Evolutionary conservation across 2,888 invertebrate species (phyloP).

Genomic region (Thereva nobilitata): DNA sequence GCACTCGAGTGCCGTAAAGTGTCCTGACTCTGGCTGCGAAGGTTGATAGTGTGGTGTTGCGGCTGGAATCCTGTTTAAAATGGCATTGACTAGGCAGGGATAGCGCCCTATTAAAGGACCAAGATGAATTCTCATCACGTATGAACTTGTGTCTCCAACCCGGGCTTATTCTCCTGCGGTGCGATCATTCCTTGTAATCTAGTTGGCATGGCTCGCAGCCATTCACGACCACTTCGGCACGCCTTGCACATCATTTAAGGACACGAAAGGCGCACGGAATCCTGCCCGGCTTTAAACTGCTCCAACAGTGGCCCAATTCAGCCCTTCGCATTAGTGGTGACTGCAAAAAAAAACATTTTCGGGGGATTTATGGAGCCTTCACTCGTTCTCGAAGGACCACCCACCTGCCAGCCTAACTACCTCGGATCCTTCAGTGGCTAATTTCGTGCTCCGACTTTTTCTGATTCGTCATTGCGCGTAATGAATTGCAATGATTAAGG

Average conservation of each 20-base stretch:
- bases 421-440: slow-evolving; percentile 31
- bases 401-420: slow-evolving; percentile 24
- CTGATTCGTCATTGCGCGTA: slow-evolving; percentile 47
- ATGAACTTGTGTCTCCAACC: slow-evolving; percentile 9
- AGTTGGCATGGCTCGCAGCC: slow-evolving; percentile 17
- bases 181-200: slow-evolving; percentile 23
- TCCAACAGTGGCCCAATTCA: not conserved
- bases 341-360: too few relatives aligned
- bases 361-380: slow-evolving; percentile 3
- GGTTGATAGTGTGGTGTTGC: slow-evolving; percentile 13
- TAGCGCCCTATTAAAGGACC: slow-evolving; percentile 34
- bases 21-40: slow-evolving; percentile 11
- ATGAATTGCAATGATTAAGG: slow-evolving; percentile 49
- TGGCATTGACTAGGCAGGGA: slow-evolving; percentile 27
- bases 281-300: slow-evolving; percentile 17
- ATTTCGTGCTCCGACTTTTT: slow-evolving; percentile 41
- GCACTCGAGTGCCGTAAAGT: slow-evolving; percentile 8
- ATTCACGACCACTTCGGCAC: not conserved
- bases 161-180: slow-evolving; percentile 1
- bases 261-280: slow-evolving; percentile 34
- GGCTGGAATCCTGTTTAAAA: slow-evolving; percentile 6
- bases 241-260: slow-evolving; percentile 16
- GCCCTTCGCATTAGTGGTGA: too few relatives aligned
- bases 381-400: slow-evolving; percentile 21
- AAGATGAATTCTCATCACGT: slow-evolving; percentile 40